Conservation (phyloP, 2,888 invertebrate species). For the Allacma fusca region DNA sequence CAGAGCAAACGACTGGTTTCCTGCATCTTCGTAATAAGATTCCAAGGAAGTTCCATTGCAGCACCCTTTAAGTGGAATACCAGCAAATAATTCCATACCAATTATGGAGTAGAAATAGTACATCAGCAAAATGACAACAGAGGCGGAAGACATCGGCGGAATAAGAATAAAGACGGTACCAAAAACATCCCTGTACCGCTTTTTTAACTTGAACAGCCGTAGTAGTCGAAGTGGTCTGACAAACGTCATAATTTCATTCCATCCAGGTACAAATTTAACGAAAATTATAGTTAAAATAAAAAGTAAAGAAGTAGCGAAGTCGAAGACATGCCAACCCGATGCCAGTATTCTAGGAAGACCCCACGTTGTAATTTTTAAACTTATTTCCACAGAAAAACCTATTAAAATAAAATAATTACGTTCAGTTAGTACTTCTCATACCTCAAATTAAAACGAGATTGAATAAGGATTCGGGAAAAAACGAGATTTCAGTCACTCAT, state of each 20-base stretch:
- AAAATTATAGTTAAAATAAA: constrained; percentile 62
- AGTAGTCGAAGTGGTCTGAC: constrained; percentile 74
- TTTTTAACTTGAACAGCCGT: constrained; percentile 62
- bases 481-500: too few species aligned
- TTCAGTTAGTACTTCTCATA: too few species aligned
- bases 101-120: constrained; percentile 90
- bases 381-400: constrained; percentile 81
- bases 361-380: constrained; percentile 75
- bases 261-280: constrained; percentile 53
- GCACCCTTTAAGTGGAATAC: constrained; percentile 79
- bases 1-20: constrained; percentile 72
- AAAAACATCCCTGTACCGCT: constrained; percentile 57
- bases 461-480: too few species aligned
- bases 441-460: too few species aligned
- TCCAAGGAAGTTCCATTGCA: constrained; percentile 66
- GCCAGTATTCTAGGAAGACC: constrained; percentile 77
- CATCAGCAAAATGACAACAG: constrained; percentile 64
- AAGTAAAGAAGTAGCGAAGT: constrained; percentile 73
- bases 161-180: constrained; percentile 77
- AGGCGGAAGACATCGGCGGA: constrained; percentile 84
- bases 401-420: too few species aligned
- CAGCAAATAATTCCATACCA: constrained; percentile 86
- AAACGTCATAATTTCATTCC: constrained; percentile 69
- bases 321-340: constrained; percentile 87
- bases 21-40: constrained; percentile 67